Evolutionary conservation across 2,113 vertebrate genomes (phyloP).

Genomic region (Ursus arctos): DNA sequence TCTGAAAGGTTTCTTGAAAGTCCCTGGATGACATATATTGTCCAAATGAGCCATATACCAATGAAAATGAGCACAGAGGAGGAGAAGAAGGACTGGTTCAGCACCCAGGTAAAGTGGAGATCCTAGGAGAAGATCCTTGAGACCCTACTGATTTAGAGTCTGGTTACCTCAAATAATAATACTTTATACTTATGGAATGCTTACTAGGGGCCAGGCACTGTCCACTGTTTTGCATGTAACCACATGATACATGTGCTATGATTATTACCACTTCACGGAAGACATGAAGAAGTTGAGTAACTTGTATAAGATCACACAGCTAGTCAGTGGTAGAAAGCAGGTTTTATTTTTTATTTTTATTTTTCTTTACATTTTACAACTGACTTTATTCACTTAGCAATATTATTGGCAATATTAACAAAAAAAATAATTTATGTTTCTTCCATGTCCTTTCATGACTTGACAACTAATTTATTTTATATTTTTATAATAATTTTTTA

Average conservation of each 20-base stretch:
- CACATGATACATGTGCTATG: neutral
- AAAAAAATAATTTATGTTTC: neutral
- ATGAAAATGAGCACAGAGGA: slow-evolving; percentile 74
- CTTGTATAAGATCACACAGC: neutral
- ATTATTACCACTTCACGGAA: neutral
- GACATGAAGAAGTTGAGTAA: neutral
- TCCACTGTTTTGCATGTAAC: neutral
- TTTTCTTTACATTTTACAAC: neutral
- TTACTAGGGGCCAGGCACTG: neutral
- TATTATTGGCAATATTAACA: too few species aligned
- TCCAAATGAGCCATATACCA: slow-evolving; percentile 76
- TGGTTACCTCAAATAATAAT: neutral
- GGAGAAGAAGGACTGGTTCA: slow-evolving; percentile 72
- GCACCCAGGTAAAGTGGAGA: slow-evolving; percentile 68
- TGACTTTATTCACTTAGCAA: neutral
- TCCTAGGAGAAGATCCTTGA: neutral
- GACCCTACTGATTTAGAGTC: neutral
- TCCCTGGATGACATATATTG: slow-evolving; percentile 65
- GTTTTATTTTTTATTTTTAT: too few species aligned
- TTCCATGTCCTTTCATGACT: neutral
- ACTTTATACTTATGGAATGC: neutral
- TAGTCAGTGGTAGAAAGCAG: neutral
- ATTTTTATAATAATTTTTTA: too few species aligned
- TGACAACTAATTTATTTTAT: neutral
- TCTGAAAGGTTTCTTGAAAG: slow-evolving; percentile 73